Evolutionary conservation across 2,113 vertebrate species (phyloP).

Genomic region (Candoia aspera): DNA sequence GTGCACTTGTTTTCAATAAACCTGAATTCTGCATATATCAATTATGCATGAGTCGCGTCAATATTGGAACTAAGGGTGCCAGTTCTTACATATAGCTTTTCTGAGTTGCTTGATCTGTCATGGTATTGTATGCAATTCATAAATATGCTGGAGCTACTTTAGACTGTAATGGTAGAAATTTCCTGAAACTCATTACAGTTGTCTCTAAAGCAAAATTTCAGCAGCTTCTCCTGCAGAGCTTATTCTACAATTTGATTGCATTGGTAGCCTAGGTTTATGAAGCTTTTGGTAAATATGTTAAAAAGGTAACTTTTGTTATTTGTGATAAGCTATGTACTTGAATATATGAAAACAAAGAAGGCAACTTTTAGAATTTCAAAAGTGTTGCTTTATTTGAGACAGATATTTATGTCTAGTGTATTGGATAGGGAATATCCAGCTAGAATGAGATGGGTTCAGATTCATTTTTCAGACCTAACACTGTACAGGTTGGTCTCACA

Average conservation of each 20-base stretch:
- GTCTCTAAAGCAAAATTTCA: background rate
- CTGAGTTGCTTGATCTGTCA: background rate
- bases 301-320: background rate
- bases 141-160: background rate
- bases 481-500: background rate
- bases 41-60: too few relatives aligned
- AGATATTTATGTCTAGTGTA: background rate
- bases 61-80: too few relatives aligned
- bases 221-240: background rate
- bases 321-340: background rate
- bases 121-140: background rate
- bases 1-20: too few relatives aligned
- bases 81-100: too few relatives aligned
- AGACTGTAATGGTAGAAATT: background rate
- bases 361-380: background rate
- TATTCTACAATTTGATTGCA: background rate
- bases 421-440: background rate
- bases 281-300: background rate
- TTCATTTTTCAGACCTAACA: background rate
- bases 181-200: conserved; percentile 18
- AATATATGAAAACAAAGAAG: background rate
- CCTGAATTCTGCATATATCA: too few relatives aligned
- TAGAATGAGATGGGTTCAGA: background rate
- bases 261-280: background rate
- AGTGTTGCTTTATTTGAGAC: background rate